Evolutionary conservation across 2,113 vertebrate genomes (phyloP).

Genomic region (Nerophis ophidion): DNA sequence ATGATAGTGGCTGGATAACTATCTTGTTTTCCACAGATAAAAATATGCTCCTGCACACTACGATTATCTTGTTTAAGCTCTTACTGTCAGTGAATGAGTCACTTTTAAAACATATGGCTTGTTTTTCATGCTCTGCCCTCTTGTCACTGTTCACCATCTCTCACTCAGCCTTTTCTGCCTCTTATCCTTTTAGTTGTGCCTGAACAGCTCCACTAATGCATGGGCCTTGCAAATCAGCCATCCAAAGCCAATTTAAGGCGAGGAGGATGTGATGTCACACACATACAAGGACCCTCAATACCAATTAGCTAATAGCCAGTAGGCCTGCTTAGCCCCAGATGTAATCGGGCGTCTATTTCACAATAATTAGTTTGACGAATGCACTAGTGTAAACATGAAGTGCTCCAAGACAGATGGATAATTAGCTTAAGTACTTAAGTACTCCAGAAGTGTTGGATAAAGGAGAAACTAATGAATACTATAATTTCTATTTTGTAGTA

Average conservation of each 20-base stretch:
- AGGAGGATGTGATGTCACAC: background rate
- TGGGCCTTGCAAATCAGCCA: conserved; percentile 10
- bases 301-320: conserved; percentile 29
- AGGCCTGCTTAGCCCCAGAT: background rate
- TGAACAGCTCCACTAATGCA: background rate
- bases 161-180: background rate
- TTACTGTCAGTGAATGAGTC: background rate
- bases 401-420: background rate
- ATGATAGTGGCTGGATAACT: background rate
- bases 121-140: background rate
- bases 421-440: too few relatives aligned
- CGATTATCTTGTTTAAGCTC: background rate
- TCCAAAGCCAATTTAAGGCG: background rate
- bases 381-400: background rate
- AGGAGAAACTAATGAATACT: too few relatives aligned
- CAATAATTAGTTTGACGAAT: background rate
- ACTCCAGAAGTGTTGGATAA: too few relatives aligned
- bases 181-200: conserved; percentile 1
- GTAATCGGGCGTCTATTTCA: conserved; percentile 16
- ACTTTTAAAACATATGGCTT: background rate
- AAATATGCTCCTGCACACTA: background rate
- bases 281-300: background rate
- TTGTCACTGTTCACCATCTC: conserved; percentile 1
- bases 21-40: background rate
- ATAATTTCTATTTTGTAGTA: too few relatives aligned